A percentile compares a stretch with the other conserved stretches of the same genome.
phyloP scores from a whole-genome alignment of 2,797 vertebrate species.

The Sebastes itinus region DNA sequence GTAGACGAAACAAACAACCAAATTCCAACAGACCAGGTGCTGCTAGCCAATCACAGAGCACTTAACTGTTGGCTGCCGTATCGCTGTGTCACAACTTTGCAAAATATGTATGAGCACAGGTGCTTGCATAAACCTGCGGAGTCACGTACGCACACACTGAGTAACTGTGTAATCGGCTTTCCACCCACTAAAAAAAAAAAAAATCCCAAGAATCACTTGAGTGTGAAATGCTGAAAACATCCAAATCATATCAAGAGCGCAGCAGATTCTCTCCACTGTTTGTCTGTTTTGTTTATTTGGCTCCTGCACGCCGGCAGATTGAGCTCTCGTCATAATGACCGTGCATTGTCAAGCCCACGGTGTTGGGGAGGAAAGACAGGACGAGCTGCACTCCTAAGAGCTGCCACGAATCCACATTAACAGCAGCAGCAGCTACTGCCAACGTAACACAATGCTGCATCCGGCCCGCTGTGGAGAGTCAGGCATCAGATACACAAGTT shows the following conservation, averaged over 20 bases:
- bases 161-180: conserved; percentile 61
- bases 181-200: conserved; percentile 33
- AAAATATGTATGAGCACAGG: conserved; percentile 20
- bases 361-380: conserved; percentile 24
- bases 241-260: conserved; percentile 60
- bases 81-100: conserved; percentile 28
- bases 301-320: conserved; percentile 51
- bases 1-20: neutral
- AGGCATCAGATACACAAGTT: conserved; percentile 5
- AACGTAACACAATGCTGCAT: conserved; percentile 36
- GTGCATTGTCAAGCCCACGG: conserved; percentile 47
- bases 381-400: conserved; percentile 26
- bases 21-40: conserved; percentile 26
- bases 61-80: neutral
- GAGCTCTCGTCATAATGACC: conserved; percentile 54
- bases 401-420: conserved; percentile 56
- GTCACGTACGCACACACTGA: conserved; percentile 3
- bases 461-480: neutral
- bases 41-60: neutral
- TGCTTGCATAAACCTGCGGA: neutral
- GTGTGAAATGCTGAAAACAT: conserved; percentile 69
- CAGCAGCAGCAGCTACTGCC: conserved; percentile 34
- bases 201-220: conserved; percentile 59
- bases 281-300: conserved; percentile 62
- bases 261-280: conserved; percentile 49